Conservation (phyloP, 1,140 invertebrate species). For the Nautilus pompilius region DNA sequence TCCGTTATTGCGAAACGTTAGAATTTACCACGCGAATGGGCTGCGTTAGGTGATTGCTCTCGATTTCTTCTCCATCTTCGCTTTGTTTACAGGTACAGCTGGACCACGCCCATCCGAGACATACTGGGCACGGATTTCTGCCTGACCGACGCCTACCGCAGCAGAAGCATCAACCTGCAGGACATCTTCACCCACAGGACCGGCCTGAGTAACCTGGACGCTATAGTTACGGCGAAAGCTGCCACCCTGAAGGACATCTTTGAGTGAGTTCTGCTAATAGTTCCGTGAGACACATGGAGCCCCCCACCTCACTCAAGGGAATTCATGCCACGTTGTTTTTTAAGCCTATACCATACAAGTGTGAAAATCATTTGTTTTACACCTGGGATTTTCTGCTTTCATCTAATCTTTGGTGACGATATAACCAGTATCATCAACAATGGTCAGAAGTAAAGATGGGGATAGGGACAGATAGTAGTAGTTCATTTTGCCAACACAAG, state of each 20-base stretch:
- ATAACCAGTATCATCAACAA: no score
- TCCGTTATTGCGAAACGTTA: no score
- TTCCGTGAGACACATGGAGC: not conserved
- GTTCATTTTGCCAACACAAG: no score
- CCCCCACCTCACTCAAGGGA: not conserved
- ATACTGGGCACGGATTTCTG: constrained; percentile 7
- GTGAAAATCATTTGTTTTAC: no score
- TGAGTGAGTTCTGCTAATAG: not conserved
- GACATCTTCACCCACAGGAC: constrained; percentile 23
- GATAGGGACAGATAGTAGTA: no score
- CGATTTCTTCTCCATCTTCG: not conserved
- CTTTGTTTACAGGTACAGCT: constrained; percentile 16
- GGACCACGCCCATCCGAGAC: constrained; percentile 22
- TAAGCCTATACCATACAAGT: no score
- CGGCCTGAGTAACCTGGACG: constrained; percentile 22
- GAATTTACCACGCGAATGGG: no score
- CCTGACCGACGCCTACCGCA: constrained; percentile 15
- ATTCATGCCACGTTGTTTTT: not conserved
- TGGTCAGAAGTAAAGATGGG: no score
- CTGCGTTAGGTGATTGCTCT: no score
- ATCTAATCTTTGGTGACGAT: no score
- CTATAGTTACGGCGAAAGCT: constrained; percentile 9
- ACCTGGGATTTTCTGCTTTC: no score
- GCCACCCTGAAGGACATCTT: no score
- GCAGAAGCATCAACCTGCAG: constrained; percentile 18